Percentiles rank a stretch among this genome's conserved stretches.
phyloP scores from a whole-genome alignment of 1,140 invertebrate species.

The Trinorchestia longiramus region DNA sequence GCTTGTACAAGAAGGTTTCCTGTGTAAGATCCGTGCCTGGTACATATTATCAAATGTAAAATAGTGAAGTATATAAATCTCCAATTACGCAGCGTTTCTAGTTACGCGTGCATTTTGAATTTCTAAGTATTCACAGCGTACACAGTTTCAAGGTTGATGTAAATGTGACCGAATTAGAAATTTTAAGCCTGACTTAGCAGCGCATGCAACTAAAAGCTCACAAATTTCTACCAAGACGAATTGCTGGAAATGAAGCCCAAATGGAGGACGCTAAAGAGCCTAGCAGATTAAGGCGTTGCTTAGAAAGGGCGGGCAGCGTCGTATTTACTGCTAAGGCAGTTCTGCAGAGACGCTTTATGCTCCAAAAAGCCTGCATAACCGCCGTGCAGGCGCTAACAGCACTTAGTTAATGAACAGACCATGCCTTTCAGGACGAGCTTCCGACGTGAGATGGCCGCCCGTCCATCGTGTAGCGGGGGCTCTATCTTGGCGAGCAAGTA shows the following conservation, averaged over 20 bases:
- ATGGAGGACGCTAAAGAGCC: not conserved
- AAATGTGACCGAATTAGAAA: not conserved
- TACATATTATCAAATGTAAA: no score
- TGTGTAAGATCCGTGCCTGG: no score
- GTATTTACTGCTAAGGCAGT: not conserved
- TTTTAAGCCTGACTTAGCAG: no score
- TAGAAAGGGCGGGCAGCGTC: not conserved
- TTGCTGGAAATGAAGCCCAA: no score
- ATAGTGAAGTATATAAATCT: no score
- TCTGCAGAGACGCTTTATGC: not conserved
- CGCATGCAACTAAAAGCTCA: no score
- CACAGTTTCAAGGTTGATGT: not conserved
- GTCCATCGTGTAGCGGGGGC: not conserved
- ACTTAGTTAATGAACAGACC: slow-evolving; percentile 15
- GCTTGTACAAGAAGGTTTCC: no score
- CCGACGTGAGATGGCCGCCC: not conserved
- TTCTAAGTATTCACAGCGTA: not conserved
- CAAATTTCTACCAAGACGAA: no score
- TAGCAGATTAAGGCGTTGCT: slow-evolving; percentile 6
- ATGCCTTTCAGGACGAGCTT: not conserved
- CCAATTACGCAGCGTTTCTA: not conserved
- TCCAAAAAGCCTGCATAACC: slow-evolving; percentile 2
- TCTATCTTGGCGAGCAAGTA: not conserved
- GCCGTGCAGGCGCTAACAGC: not conserved
- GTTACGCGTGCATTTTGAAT: not conserved